Percentiles rank a stretch among this genome's conserved stretches.
Evolutionary conservation across 2,113 vertebrate species (phyloP).

Genomic region (Marcusenius ussheri): DNA sequence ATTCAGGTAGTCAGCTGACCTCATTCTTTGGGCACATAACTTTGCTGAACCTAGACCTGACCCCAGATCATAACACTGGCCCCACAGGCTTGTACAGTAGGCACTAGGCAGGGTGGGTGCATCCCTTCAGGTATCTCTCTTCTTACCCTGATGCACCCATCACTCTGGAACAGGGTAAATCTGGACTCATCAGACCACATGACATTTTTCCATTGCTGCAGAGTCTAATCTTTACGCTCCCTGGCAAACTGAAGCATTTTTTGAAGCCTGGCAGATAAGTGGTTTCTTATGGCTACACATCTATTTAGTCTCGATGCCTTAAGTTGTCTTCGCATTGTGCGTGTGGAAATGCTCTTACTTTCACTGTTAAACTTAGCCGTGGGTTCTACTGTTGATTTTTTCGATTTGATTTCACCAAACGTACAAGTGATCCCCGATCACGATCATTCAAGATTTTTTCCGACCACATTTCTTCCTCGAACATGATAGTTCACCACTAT

Average conservation of each 20-base stretch:
- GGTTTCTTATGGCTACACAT: neutral
- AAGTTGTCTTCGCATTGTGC: neutral
- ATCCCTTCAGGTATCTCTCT: neutral
- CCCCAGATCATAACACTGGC: neutral
- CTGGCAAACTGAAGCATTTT: neutral
- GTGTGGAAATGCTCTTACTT: neutral
- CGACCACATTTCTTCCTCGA: neutral
- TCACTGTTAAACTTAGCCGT: neutral
- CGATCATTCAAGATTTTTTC: neutral
- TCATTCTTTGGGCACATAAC: neutral
- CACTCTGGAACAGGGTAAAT: neutral
- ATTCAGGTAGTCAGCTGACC: neutral
- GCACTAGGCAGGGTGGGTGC: neutral
- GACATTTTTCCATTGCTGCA: neutral
- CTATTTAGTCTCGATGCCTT: neutral
- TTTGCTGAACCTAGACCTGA: neutral
- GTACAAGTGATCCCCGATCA: neutral
- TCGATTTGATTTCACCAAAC: neutral
- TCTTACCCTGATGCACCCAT: neutral
- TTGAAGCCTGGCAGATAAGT: neutral
- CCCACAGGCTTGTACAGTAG: neutral
- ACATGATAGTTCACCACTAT: neutral
- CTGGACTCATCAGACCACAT: neutral
- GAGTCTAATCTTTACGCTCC: neutral
- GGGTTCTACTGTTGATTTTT: neutral